Conservation (phyloP, 2,888 invertebrate species). For the Tricholauxania praeusta region DNA sequence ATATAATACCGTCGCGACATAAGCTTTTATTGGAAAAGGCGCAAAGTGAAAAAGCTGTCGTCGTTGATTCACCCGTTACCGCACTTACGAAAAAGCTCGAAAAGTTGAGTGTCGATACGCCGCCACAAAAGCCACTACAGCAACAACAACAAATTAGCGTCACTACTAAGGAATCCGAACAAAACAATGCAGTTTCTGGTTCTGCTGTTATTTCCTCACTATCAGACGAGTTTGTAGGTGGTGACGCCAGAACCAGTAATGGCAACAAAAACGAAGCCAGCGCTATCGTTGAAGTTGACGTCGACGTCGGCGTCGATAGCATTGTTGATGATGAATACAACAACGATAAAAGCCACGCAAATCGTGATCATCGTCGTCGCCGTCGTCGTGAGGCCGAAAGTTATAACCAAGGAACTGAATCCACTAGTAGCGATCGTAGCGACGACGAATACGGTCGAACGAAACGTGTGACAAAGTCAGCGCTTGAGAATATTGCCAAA, state of each 20-base stretch:
- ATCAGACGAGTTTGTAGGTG: slow-evolving; percentile 22
- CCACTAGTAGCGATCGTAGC: slow-evolving; percentile 53
- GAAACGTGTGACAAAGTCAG: slow-evolving; percentile 69
- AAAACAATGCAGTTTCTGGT: slow-evolving; percentile 30
- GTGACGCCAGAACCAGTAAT: slow-evolving; percentile 27
- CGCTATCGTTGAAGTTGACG: slow-evolving; percentile 45
- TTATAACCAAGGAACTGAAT: slow-evolving; percentile 50
- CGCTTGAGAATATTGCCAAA: slow-evolving; percentile 77
- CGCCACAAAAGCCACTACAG: slow-evolving; percentile 24
- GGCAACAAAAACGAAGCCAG: slow-evolving; percentile 34
- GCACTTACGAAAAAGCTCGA: slow-evolving; percentile 60
- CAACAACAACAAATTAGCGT: slow-evolving; percentile 36
- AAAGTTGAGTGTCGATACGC: slow-evolving; percentile 53
- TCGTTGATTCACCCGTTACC: slow-evolving; percentile 61
- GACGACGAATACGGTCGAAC: slow-evolving; percentile 61
- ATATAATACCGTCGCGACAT: slow-evolving; percentile 67
- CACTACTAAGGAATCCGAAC: slow-evolving; percentile 40
- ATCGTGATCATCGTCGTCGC: slow-evolving; percentile 42
- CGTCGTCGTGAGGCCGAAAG: slow-evolving; percentile 54
- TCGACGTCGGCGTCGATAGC: slow-evolving; percentile 40
- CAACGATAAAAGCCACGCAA: slow-evolving; percentile 30
- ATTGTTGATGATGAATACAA: slow-evolving; percentile 33
- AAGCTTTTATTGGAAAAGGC: slow-evolving; percentile 42
- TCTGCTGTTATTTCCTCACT: background rate
- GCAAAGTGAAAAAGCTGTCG: slow-evolving; percentile 28